These are phyloP conservation scores for Bagarius yarrelli DNA, from an alignment of 2,113 vertebrate species.

Conservation along the genomic window DNA sequence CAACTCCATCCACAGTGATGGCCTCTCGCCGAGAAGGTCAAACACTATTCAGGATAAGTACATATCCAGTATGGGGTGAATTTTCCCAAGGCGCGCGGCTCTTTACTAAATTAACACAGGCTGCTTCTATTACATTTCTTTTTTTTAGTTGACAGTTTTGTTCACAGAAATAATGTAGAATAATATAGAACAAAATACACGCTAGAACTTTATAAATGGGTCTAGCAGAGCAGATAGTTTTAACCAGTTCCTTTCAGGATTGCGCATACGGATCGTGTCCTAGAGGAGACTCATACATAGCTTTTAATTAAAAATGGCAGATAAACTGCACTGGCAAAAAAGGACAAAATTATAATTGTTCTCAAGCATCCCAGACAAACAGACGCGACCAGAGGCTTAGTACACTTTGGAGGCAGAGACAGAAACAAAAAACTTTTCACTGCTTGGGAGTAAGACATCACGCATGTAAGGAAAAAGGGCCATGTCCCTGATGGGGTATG, in stretches of 20 bases:
- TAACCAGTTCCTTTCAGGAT: conserved; percentile 1
- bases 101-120: conserved; percentile 1
- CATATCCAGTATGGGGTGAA: conserved; percentile 58
- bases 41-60: conserved; percentile 68
- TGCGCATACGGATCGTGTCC: conserved; percentile 23
- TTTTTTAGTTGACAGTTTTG: conserved; percentile 5
- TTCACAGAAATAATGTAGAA: neutral
- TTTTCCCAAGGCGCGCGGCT: conserved; percentile 44
- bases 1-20: conserved; percentile 67
- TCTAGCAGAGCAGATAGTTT: neutral
- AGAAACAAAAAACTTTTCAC: conserved; percentile 46
- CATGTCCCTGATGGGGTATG: conserved; percentile 47
- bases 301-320: conserved; percentile 51
- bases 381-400: conserved; percentile 42
- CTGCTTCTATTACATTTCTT: conserved; percentile 23
- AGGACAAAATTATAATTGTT: conserved; percentile 48
- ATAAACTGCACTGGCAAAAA: conserved; percentile 48
- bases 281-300: conserved; percentile 50
- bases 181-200: neutral
- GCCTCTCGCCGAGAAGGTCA: conserved; percentile 64
- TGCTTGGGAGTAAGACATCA: conserved; percentile 56
- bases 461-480: conserved; percentile 35
- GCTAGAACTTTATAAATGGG: neutral
- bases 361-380: conserved; percentile 39
- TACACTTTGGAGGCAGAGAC: conserved; percentile 37